Percentiles rank a stretch among this genome's conserved stretches.
phyloP scores from a whole-genome alignment of 2,113 vertebrate genomes.

The Psephotus haematonotus region DNA sequence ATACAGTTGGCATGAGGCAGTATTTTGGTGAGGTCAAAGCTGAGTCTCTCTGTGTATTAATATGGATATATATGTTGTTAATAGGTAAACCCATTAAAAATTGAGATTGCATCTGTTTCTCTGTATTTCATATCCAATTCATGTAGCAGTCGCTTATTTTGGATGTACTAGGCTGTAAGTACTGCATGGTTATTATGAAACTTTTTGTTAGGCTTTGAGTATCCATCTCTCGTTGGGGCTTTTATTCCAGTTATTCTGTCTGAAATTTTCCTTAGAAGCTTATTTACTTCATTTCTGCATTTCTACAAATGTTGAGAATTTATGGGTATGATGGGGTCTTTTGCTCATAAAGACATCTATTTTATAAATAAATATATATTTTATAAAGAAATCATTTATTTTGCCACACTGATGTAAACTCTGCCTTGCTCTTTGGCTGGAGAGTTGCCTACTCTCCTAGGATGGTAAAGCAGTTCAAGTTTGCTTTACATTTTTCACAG shows the following conservation, averaged over 20 bases:
- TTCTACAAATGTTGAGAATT: not conserved
- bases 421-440: not conserved
- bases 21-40: not conserved
- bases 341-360: not conserved
- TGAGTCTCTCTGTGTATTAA: not conserved
- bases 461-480: not conserved
- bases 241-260: not conserved
- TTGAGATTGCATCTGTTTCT: not conserved
- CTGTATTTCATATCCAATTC: not conserved
- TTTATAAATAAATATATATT: not conserved
- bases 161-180: not conserved
- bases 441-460: not conserved
- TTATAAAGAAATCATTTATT: not conserved
- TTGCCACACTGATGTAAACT: not conserved
- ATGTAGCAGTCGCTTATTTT: not conserved
- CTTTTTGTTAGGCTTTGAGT: not conserved
- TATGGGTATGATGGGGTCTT: not conserved
- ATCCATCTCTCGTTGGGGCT: not conserved
- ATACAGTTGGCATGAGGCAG: not conserved
- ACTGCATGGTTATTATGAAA: not conserved
- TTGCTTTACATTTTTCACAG: not conserved
- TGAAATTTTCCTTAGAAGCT: not conserved
- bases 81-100: not conserved
- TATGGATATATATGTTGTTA: not conserved
- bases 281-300: not conserved